phyloP scores from a whole-genome alignment of 2,113 vertebrate genomes.

The Heterocephalus glaber region DNA sequence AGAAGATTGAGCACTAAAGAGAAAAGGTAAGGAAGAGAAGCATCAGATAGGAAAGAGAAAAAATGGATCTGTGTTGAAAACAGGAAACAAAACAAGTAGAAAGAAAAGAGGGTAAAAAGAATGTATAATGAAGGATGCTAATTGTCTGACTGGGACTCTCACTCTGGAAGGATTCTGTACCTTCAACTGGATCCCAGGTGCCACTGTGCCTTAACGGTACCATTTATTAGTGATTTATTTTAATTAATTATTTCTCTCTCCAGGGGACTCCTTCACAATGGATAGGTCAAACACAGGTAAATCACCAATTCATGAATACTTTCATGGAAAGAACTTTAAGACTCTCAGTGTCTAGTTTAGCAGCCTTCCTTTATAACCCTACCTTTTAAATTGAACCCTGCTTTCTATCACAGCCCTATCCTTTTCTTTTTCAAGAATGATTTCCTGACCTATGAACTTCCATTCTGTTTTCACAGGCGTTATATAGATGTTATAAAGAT shows the following conservation, averaged over 20 bases:
- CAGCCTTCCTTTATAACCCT: neutral
- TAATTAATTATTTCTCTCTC: conserved; percentile 4
- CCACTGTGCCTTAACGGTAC: neutral
- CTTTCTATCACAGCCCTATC: neutral
- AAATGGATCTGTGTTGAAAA: neutral
- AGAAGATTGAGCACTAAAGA: neutral
- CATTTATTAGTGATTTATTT: neutral
- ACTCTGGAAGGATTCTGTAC: neutral
- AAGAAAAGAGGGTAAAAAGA: neutral
- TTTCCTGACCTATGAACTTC: neutral
- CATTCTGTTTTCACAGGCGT: neutral
- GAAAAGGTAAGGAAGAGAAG: too few species aligned
- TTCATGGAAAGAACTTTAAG: neutral
- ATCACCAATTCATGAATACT: neutral
- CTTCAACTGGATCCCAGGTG: neutral
- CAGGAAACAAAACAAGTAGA: neutral
- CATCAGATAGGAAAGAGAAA: neutral
- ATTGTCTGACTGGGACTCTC: neutral
- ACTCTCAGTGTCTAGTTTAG: neutral
- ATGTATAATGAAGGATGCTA: neutral
- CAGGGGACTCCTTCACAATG: neutral
- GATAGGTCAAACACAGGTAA: neutral
- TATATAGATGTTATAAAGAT: neutral
- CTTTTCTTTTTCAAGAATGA: neutral
- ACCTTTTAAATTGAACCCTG: neutral